These are phyloP conservation scores for Dicaeum eximium DNA, from an alignment of 2,113 vertebrate genomes.

Conservation along the genomic window DNA sequence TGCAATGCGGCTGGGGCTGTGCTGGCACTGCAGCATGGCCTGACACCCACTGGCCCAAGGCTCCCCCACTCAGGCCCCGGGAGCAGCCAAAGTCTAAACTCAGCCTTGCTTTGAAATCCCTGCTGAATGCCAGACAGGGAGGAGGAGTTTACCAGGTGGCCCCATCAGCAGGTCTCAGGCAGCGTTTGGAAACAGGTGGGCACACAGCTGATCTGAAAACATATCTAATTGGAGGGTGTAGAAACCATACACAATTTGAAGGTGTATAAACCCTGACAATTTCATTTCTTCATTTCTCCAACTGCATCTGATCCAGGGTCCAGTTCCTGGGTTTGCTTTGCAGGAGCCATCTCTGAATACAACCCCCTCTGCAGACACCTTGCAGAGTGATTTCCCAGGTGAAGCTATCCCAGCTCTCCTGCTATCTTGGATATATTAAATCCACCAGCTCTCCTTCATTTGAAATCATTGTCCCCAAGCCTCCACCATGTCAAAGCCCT, in stretches of 20 bases:
- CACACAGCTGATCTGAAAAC: not conserved
- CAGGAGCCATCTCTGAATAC: not conserved
- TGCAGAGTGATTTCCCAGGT: not conserved
- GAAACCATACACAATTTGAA: not conserved
- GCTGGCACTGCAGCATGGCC: rapidly evolving
- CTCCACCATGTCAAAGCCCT: not conserved
- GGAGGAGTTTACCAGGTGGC: not conserved
- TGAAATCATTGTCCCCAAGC: not conserved
- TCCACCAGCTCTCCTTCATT: not conserved
- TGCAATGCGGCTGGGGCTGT: not conserved
- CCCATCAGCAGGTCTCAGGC: not conserved
- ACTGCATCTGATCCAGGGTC: not conserved
- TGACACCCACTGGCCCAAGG: rapidly evolving
- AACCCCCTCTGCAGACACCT: not conserved
- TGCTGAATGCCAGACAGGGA: not conserved
- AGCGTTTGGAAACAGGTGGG: not conserved
- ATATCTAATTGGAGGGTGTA: not conserved
- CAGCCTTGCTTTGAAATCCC: not conserved
- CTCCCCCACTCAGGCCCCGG: not conserved
- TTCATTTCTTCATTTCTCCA: not conserved
- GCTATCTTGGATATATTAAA: not conserved
- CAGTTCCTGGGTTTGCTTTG: not conserved
- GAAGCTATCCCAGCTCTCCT: not conserved
- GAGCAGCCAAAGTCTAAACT: not conserved
- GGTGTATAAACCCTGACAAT: not conserved